phyloP scores from a whole-genome alignment of 2,888 invertebrate species.

The Meganola albula region DNA sequence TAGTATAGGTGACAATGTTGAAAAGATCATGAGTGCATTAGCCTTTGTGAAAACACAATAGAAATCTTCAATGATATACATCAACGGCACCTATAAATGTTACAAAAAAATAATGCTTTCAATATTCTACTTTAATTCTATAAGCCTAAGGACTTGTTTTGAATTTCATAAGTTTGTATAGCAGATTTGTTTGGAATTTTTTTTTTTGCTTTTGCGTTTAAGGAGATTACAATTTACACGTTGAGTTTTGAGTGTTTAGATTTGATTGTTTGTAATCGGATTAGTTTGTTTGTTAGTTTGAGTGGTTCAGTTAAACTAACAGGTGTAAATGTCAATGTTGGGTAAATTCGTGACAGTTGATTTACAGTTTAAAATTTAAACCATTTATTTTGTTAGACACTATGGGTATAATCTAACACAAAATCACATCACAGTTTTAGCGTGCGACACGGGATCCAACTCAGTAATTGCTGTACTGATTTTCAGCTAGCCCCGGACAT shows the following conservation, averaged over 20 bases:
- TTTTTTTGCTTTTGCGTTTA: conserved; percentile 35
- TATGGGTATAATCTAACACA: too few species aligned
- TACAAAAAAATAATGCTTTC: conserved; percentile 24
- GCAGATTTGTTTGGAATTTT: conserved; percentile 25
- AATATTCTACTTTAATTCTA: fast-evolving
- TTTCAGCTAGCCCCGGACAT: too few species aligned
- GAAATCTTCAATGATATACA: conserved; percentile 48
- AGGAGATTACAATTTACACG: conserved; percentile 65
- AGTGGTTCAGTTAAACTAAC: conserved; percentile 24
- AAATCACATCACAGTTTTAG: too few species aligned
- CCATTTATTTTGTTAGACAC: too few species aligned
- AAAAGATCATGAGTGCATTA: conserved; percentile 74
- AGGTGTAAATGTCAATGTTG: conserved; percentile 19
- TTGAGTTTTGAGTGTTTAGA: conserved; percentile 47
- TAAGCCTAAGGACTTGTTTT: conserved; percentile 12
- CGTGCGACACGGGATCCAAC: too few species aligned
- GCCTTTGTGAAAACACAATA: conserved; percentile 62
- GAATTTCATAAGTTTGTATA: conserved; percentile 8
- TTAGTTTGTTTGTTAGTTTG: conserved; percentile 52
- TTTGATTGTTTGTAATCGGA: conserved; percentile 55
- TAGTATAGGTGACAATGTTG: conserved; percentile 71
- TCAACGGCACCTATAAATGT: conserved; percentile 54
- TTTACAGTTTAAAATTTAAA: too few species aligned
- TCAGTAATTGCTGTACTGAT: too few species aligned
- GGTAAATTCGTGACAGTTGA: conserved; percentile 2